Evolutionary conservation across 2,113 vertebrate species (phyloP).

Genomic region (Eonycteris spelaea): DNA sequence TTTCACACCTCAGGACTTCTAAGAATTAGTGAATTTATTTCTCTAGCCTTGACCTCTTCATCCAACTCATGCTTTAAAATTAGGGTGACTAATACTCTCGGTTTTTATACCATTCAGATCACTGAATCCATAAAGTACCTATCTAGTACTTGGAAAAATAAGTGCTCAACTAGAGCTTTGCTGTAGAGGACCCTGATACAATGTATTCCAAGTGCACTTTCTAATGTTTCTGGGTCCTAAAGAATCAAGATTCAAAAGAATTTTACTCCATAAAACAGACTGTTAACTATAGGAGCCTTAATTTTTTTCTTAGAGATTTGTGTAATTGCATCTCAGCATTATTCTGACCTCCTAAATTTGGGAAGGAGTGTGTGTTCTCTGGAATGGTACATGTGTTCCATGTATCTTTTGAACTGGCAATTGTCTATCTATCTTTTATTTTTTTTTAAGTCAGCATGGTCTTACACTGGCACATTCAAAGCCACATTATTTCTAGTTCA

Average conservation of each 20-base stretch:
- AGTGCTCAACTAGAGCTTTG: constrained; percentile 15
- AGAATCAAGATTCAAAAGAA: constrained; percentile 44
- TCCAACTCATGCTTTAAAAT: neutral
- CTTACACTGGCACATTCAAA: constrained; percentile 66
- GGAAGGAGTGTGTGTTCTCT: neutral
- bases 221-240: constrained; percentile 54
- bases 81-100: constrained; percentile 34
- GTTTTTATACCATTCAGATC: constrained; percentile 38
- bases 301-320: neutral
- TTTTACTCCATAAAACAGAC: constrained; percentile 39
- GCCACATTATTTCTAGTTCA: constrained; percentile 52
- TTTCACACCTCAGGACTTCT: constrained; percentile 61
- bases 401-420: constrained; percentile 52
- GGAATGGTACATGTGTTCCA: constrained; percentile 54
- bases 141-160: constrained; percentile 54
- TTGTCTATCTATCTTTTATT: constrained; percentile 39
- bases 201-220: constrained; percentile 66
- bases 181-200: constrained; percentile 8
- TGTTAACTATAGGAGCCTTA: constrained; percentile 62
- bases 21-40: constrained; percentile 10
- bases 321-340: neutral
- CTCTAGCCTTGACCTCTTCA: neutral
- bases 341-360: constrained; percentile 51
- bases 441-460: constrained; percentile 51
- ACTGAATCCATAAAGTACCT: constrained; percentile 42